phyloP scores from a whole-genome alignment of 2,888 invertebrate species.

The Dyspetes luteomarginatus region DNA sequence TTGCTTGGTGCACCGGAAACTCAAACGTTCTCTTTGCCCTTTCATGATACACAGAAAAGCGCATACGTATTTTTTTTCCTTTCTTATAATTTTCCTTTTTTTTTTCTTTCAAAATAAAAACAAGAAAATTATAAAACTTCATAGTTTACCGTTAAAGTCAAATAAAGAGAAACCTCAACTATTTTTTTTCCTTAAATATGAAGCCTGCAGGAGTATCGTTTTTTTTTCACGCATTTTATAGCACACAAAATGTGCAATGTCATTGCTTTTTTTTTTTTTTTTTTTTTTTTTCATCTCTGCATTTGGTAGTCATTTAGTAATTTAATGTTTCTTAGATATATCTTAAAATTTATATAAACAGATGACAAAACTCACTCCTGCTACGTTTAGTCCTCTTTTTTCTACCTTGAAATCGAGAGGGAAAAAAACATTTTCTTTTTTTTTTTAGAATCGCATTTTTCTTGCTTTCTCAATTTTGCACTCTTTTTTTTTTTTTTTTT shows the following conservation, averaged over 20 bases:
- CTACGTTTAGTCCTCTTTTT: conserved; percentile 79
- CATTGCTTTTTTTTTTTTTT: neutral
- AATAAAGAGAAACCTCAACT: conserved; percentile 32
- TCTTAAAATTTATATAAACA: conserved; percentile 78
- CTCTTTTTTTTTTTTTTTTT: conserved; percentile 26
- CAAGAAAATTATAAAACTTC: conserved; percentile 16
- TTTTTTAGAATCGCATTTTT: conserved; percentile 34
- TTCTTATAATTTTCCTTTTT: too few species aligned
- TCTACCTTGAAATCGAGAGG: conserved; percentile 75
- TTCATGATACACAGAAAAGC: conserved; percentile 39
- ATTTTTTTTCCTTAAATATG: conserved; percentile 46
- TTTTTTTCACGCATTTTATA: conserved; percentile 1
- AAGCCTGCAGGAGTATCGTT: conserved; percentile 47
- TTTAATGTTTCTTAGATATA: conserved; percentile 66
- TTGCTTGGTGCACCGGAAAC: conserved; percentile 35
- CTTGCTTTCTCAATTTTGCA: conserved; percentile 35
- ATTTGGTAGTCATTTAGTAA: conserved; percentile 34
- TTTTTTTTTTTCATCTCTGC: conserved; percentile 13
- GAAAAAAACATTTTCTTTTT: conserved; percentile 66
- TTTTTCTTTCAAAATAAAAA: too few species aligned
- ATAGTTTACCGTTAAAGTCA: neutral
- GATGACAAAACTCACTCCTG: conserved; percentile 74
- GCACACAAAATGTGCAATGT: neutral
- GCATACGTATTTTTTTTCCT: conserved; percentile 37
- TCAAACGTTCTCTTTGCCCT: conserved; percentile 26